phyloP scores from a whole-genome alignment of 1,140 invertebrate genomes.

The Aphidius gifuensis region DNA sequence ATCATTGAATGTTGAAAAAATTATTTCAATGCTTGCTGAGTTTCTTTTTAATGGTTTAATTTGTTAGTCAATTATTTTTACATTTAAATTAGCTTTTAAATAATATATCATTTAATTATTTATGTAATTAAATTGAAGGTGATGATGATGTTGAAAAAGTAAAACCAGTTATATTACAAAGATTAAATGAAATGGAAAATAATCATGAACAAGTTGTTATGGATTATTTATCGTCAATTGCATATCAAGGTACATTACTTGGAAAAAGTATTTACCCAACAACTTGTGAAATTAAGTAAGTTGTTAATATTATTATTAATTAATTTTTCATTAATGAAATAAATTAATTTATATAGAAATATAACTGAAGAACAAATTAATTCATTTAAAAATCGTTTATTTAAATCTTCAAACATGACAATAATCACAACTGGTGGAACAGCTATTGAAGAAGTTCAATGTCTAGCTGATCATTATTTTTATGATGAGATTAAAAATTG shows the following conservation, averaged over 20 bases:
- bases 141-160: slow-evolving; percentile 27
- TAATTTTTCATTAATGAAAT: background rate
- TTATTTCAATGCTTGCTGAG: slow-evolving; percentile 32
- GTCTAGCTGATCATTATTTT: slow-evolving; percentile 24
- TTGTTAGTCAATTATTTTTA: slow-evolving; percentile 24
- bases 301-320: slow-evolving; percentile 8
- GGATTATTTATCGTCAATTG: slow-evolving; percentile 35
- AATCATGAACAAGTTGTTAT: slow-evolving; percentile 30
- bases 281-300: slow-evolving; percentile 28
- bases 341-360: slow-evolving; percentile 19
- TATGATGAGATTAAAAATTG: background rate
- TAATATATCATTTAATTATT: too few relatives aligned
- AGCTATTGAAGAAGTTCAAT: slow-evolving; percentile 27
- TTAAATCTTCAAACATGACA: slow-evolving; percentile 29
- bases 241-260: slow-evolving; percentile 34
- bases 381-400: slow-evolving; percentile 27
- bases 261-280: slow-evolving; percentile 31
- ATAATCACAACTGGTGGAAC: slow-evolving; percentile 31
- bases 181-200: slow-evolving; percentile 27
- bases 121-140: slow-evolving; percentile 19
- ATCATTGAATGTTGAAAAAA: slow-evolving; percentile 22
- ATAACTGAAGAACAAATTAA: slow-evolving; percentile 23
- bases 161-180: slow-evolving; percentile 25
- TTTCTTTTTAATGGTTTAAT: slow-evolving; percentile 30
- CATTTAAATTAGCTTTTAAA: background rate